phyloP scores from a whole-genome alignment of 2,797 vertebrate genomes.

The Vipera latastei region DNA sequence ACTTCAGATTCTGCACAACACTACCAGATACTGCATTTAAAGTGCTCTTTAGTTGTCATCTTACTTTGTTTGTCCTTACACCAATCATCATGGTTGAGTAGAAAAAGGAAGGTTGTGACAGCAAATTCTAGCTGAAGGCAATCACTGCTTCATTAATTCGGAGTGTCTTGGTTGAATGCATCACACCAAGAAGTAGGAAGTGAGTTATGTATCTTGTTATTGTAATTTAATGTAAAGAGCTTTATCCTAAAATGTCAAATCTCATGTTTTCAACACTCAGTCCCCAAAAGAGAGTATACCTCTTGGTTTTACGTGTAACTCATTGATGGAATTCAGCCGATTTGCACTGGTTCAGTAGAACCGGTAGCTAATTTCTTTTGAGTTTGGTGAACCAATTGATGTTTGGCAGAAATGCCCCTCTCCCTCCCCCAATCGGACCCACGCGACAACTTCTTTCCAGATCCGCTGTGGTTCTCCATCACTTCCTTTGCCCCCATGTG shows the following conservation, averaged over 20 bases:
- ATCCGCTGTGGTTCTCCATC: no score
- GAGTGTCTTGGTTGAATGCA: neutral
- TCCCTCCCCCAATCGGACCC: no score
- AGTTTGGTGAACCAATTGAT: no score
- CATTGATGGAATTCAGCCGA: no score
- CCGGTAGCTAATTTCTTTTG: no score
- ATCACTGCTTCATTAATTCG: neutral
- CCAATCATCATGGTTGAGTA: neutral
- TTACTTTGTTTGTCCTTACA: neutral
- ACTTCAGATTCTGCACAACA: no score
- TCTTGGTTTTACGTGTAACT: neutral
- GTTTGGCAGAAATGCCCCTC: no score
- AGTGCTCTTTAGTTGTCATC: neutral
- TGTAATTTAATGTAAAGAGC: neutral
- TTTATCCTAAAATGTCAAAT: neutral
- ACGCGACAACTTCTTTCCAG: no score
- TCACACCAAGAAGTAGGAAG: neutral
- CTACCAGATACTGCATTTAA: neutral
- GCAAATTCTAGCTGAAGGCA: neutral
- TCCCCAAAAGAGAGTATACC: neutral
- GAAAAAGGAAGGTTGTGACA: neutral
- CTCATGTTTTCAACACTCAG: neutral
- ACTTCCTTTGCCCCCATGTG: no score
- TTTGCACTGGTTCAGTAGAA: no score
- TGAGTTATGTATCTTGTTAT: neutral